These are phyloP conservation scores for Notospermus geniculatus DNA, from an alignment of 1,140 invertebrate species.

Conservation along the genomic window DNA sequence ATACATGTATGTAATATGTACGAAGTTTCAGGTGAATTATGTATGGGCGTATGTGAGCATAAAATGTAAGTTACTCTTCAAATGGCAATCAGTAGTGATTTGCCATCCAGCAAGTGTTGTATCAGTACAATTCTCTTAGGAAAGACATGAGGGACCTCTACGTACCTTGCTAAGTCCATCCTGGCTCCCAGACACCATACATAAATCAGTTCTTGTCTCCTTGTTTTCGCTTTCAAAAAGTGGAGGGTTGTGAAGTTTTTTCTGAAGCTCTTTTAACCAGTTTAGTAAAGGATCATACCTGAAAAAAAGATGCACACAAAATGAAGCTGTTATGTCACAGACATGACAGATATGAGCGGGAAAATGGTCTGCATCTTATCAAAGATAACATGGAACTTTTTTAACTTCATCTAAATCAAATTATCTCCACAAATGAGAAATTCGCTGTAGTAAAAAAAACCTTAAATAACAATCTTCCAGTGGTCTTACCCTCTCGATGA, in stretches of 20 bases:
- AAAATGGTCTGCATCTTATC: too few species aligned
- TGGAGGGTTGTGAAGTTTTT: constrained; percentile 67
- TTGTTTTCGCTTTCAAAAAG: constrained; percentile 61
- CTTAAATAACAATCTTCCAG: too few species aligned
- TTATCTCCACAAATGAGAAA: too few species aligned
- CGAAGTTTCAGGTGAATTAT: too few species aligned
- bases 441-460: too few species aligned
- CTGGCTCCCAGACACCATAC: constrained; percentile 72
- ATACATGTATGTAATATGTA: too few species aligned
- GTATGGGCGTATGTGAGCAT: too few species aligned
- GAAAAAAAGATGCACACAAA: constrained; percentile 14
- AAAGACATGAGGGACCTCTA: neutral
- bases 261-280: constrained; percentile 66
- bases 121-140: neutral
- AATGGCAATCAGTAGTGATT: too few species aligned
- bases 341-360: neutral
- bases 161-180: constrained; percentile 71
- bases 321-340: neutral
- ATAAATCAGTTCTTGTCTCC: constrained; percentile 44
- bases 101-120: neutral
- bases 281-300: constrained; percentile 63
- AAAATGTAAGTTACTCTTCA: too few species aligned
- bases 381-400: too few species aligned
- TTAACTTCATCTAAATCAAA: too few species aligned
- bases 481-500: constrained; percentile 68